Evolutionary conservation across 2,888 invertebrate species (phyloP), one percentile per base, ranked within the genome.

Genomic region (Ctenicera cuprea): DNA sequence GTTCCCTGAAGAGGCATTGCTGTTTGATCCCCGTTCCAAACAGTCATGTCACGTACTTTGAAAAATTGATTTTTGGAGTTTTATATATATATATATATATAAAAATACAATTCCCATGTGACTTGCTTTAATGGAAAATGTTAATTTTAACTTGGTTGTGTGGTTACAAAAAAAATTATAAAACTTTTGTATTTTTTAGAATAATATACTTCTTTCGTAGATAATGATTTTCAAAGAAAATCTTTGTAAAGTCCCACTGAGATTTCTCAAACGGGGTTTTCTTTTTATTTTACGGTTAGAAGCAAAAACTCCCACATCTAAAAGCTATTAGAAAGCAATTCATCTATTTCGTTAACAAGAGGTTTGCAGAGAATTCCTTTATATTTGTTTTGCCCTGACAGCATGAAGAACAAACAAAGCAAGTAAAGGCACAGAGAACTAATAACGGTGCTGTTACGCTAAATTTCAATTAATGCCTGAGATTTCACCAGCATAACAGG

Each of bases 281-380:
- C 59, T 18, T 59, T 18, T 59, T 59, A 38, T 38, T 16, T 57
- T 14, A 22, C 14, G 26, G 12, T n/a, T 37, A 52, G 2, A 22
- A 9, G n/a, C 59, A 59, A 59, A 59, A 59, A 59, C 59, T 37
- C 18, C 59, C n/a, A 16, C 59, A 59, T 64, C 63, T 64, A 26
- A 64, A 64, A 45, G 63, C 63, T 64, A 64, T 64, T 64, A 64
- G 63, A 64, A 64, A 64, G 63, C 48, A 64, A 64, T 64, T 64
- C 38, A 38, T 59, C 59, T 64, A 64, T 45, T 64, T 64, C 48
- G 63, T 64, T 64, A 48, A 33, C 63, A 64, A 45, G 41, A 64
- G 59, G 59, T 38, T 59, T 59, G 59, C 59, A 59, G 59, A 20
- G 52, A 59, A 38, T 59, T 59, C 59, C 54, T 59, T 59, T 59